phyloP scores from a whole-genome alignment of 2,113 vertebrate genomes.

The Progne subis region DNA sequence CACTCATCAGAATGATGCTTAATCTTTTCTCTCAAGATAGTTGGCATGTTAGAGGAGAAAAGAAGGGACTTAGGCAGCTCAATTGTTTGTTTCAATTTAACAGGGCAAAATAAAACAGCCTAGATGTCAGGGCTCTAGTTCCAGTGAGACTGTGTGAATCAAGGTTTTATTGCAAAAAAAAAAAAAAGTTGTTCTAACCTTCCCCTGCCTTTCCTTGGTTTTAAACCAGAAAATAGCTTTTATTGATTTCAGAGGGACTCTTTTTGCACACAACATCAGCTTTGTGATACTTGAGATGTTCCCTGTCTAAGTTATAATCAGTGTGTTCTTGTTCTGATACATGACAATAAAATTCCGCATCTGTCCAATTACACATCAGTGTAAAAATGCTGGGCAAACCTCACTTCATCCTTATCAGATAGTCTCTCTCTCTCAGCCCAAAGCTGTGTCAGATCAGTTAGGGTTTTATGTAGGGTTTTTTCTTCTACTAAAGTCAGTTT shows the following conservation, averaged over 20 bases:
- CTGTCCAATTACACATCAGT: neutral
- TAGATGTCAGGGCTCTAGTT: neutral
- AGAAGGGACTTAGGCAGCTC: neutral
- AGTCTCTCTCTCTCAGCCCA: neutral
- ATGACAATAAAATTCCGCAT: neutral
- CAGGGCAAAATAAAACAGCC: conserved; percentile 34
- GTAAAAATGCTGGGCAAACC: neutral
- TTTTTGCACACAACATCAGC: neutral
- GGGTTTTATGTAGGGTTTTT: neutral
- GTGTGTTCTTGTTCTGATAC: neutral
- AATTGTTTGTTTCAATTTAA: conserved; percentile 43
- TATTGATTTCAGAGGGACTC: neutral
- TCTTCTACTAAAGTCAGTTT: neutral
- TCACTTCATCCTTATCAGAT: neutral
- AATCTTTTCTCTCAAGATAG: neutral
- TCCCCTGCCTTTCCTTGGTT: neutral
- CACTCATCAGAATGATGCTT: neutral
- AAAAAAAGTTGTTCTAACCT: neutral
- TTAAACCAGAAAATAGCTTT: neutral
- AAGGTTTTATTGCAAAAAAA: neutral
- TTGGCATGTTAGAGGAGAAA: neutral
- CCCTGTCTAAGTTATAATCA: neutral
- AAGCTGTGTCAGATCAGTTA: neutral
- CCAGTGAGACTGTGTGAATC: neutral
- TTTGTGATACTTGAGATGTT: neutral